phyloP scores from a whole-genome alignment of 2,797 vertebrate species.

The Hippoglossus hippoglossus region DNA sequence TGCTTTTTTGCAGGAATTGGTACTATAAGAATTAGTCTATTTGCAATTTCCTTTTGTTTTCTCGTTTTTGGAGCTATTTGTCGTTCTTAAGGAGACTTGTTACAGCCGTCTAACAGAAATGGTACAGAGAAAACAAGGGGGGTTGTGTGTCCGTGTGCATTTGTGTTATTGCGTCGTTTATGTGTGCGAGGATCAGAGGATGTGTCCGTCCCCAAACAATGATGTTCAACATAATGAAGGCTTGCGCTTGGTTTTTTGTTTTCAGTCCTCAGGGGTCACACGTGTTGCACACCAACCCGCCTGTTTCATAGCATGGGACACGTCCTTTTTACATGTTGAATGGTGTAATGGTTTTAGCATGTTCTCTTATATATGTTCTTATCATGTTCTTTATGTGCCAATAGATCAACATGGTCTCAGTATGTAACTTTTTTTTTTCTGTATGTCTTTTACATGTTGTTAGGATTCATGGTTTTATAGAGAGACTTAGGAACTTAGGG shows the following conservation, averaged over 20 bases:
- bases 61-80: slow-evolving; percentile 56
- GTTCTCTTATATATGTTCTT: slow-evolving; percentile 56
- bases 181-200: slow-evolving; percentile 61
- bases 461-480: slow-evolving; percentile 56
- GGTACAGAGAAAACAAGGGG: slow-evolving; percentile 73
- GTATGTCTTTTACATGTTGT: slow-evolving; percentile 47
- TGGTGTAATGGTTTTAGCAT: slow-evolving; percentile 55
- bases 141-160: slow-evolving; percentile 62
- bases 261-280: slow-evolving; percentile 87
- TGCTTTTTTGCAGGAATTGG: slow-evolving; percentile 80
- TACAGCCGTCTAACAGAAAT: slow-evolving; percentile 77
- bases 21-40: slow-evolving; percentile 80
- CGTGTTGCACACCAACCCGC: slow-evolving; percentile 77
- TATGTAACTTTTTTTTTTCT: slow-evolving; percentile 47
- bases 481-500: slow-evolving; percentile 58
- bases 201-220: slow-evolving; percentile 71
- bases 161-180: slow-evolving; percentile 60
- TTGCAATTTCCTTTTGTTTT: slow-evolving; percentile 53
- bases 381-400: slow-evolving; percentile 51
- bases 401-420: slow-evolving; percentile 53
- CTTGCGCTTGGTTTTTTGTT: slow-evolving; percentile 63
- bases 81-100: slow-evolving; percentile 67
- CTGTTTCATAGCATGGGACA: slow-evolving; percentile 72
- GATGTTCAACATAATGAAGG: slow-evolving; percentile 78
- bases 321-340: slow-evolving; percentile 56